These are phyloP conservation scores for Pollenia angustigena DNA, from an alignment of 2,888 invertebrate genomes.

Conservation along the genomic window DNA sequence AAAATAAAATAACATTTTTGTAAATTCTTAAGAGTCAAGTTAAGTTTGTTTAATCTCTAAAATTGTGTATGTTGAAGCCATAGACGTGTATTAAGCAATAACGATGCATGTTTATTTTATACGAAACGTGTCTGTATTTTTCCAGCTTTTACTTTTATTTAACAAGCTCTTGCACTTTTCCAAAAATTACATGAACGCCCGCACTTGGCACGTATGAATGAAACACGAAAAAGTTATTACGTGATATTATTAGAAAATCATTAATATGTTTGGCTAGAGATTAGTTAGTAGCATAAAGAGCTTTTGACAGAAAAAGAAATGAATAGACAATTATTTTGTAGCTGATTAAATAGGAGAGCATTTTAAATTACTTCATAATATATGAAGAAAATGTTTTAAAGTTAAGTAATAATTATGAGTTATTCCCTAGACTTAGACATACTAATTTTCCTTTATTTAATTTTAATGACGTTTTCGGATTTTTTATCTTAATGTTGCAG, in stretches of 20 bases:
- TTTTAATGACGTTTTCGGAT: too few species aligned
- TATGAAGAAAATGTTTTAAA: too few species aligned
- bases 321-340: not conserved
- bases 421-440: too few species aligned
- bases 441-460: too few species aligned
- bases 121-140: conserved; percentile 32
- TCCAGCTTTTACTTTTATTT: not conserved
- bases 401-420: too few species aligned
- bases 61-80: not conserved
- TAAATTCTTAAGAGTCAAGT: conserved; percentile 5
- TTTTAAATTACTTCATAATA: too few species aligned
- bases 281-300: not conserved
- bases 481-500: too few species aligned
- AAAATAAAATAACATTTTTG: not conserved
- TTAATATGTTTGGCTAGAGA: conserved; percentile 16
- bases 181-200: not conserved
- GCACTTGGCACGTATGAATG: conserved; percentile 37
- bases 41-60: conserved; percentile 7
- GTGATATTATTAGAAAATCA: conserved; percentile 53
- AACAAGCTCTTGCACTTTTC: not conserved
- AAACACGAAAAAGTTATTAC: conserved; percentile 21
- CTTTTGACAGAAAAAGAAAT: not conserved
- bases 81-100: not conserved
- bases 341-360: too few species aligned
- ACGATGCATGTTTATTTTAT: conserved; percentile 18